Percentiles rank a stretch among this genome's conserved stretches.
These are phyloP conservation scores for Cheirogaleus medius DNA, from an alignment of 2,113 vertebrate species.

Conservation along the genomic window DNA sequence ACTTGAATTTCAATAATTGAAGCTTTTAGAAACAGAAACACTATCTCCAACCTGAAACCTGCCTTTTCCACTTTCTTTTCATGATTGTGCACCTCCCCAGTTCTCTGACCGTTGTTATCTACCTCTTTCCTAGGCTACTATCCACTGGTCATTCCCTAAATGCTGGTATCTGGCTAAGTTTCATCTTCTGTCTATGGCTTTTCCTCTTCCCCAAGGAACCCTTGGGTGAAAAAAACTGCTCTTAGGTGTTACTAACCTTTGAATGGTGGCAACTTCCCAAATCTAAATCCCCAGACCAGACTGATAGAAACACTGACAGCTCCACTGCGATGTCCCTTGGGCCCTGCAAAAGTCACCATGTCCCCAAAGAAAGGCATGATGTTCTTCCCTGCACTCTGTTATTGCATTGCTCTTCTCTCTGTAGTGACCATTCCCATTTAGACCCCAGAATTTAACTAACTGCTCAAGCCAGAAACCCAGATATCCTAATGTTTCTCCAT, in stretches of 20 bases:
- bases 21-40: background rate
- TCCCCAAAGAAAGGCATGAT: background rate
- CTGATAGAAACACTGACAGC: background rate
- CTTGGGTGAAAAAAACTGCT: background rate
- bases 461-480: background rate
- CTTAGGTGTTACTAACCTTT: background rate
- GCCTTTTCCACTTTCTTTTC: background rate
- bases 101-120: background rate
- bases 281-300: background rate
- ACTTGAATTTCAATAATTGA: background rate
- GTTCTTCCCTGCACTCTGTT: background rate
- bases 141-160: background rate
- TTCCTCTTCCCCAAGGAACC: background rate
- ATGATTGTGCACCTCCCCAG: background rate
- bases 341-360: background rate
- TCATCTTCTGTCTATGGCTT: background rate
- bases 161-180: background rate
- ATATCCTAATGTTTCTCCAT: background rate
- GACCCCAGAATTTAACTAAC: background rate
- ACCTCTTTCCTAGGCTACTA: background rate
- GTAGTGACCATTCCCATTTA: background rate
- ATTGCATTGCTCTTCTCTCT: background rate
- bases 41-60: background rate
- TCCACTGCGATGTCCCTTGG: accelerated
- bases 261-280: background rate